These are phyloP conservation scores for Dysmachus trigonus DNA, from an alignment of 2,888 invertebrate species.

Conservation along the genomic window DNA sequence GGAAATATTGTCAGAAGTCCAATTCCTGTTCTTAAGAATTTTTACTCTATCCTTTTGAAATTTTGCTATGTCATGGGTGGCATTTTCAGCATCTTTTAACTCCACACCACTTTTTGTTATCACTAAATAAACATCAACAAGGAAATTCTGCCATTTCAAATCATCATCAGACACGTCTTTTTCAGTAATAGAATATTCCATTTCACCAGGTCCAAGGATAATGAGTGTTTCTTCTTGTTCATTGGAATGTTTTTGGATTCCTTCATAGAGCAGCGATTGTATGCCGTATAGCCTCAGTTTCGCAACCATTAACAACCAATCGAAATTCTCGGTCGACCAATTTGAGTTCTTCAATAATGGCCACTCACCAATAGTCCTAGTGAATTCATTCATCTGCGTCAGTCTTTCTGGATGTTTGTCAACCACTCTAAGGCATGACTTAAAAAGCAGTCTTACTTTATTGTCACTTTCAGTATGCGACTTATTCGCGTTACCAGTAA, in stretches of 20 bases:
- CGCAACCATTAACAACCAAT: not conserved
- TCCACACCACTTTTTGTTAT: not conserved
- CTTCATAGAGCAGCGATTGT: not conserved
- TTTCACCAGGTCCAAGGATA: not conserved
- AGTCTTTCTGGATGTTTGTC: not conserved
- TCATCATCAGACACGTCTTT: not conserved
- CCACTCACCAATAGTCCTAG: not conserved
- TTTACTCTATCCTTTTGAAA: not conserved
- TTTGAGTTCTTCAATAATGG: not conserved
- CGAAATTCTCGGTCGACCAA: not conserved
- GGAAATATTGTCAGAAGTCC: not conserved
- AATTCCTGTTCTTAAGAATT: not conserved
- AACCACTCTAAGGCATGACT: not conserved
- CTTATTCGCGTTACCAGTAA: not conserved
- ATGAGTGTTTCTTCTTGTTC: not conserved
- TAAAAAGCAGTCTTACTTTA: not conserved
- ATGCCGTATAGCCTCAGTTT: not conserved
- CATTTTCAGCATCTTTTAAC: not conserved
- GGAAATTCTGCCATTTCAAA: not conserved
- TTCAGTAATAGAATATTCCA: not conserved
- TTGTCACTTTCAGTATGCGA: not conserved
- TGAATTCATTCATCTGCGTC: not conserved
- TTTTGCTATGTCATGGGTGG: not conserved
- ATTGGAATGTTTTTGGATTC: not conserved
- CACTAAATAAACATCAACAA: not conserved